A percentile compares a stretch with the other conserved stretches of the same genome.
phyloP scores from a whole-genome alignment of 2,797 vertebrate genomes.

The Sebastes hubbsi region DNA sequence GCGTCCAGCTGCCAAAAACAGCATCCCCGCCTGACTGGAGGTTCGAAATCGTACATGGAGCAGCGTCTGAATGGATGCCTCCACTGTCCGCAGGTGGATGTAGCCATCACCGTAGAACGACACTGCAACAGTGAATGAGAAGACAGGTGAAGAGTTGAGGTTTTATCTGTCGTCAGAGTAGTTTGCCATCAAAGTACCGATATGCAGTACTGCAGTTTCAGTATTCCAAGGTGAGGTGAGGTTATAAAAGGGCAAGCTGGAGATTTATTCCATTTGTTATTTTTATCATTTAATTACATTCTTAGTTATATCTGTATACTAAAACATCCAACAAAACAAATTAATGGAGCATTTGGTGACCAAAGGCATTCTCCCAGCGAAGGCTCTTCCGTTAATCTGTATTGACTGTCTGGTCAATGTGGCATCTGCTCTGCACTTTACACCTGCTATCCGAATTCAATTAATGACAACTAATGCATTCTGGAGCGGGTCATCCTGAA shows the following conservation, averaged over 20 bases:
- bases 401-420: slow-evolving; percentile 41
- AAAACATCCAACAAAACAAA: background rate
- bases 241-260: background rate
- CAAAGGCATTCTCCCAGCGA: background rate
- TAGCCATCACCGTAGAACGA: slow-evolving; percentile 93
- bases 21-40: slow-evolving; percentile 82
- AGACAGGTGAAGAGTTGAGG: background rate
- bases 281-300: background rate
- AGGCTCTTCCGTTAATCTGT: slow-evolving; percentile 27
- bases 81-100: slow-evolving; percentile 82
- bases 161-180: background rate
- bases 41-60: slow-evolving; percentile 88
- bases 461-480: slow-evolving; percentile 77
- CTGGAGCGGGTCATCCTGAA: slow-evolving; percentile 38
- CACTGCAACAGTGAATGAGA: slow-evolving; percentile 68
- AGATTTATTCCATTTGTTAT: background rate
- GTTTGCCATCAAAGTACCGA: background rate
- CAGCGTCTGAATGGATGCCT: slow-evolving; percentile 79
- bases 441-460: slow-evolving; percentile 69
- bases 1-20: slow-evolving; percentile 88
- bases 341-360: background rate
- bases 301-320: background rate
- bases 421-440: slow-evolving; percentile 46
- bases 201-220: background rate
- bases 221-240: background rate